A percentile compares a stretch with the other conserved stretches of the same genome.
Evolutionary conservation across 2,113 vertebrate species (phyloP).

Genomic region (Apeltes quadracus): DNA sequence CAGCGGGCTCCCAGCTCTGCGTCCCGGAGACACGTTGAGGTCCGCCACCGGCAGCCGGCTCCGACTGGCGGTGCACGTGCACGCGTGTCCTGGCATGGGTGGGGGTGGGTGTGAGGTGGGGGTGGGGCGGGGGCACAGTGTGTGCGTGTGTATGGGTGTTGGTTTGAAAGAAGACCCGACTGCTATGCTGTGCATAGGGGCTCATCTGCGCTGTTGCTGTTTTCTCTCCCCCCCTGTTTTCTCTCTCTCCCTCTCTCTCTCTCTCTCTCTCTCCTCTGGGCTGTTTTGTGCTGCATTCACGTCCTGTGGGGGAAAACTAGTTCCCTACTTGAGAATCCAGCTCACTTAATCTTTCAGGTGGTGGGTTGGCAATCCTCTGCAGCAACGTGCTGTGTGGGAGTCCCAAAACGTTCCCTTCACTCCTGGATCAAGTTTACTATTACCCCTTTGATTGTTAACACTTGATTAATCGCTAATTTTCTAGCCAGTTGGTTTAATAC

Average conservation of each 20-base stretch:
- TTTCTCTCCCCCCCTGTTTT: conserved; percentile 18
- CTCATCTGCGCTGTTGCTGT: conserved; percentile 51
- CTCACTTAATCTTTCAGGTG: conserved; percentile 18
- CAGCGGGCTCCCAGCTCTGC: conserved; percentile 36
- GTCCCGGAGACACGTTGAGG: conserved; percentile 36
- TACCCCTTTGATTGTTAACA: not conserved
- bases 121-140: conserved; percentile 28
- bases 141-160: conserved; percentile 36
- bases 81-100: conserved; percentile 54
- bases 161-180: conserved; percentile 50
- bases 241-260: conserved; percentile 14
- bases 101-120: conserved; percentile 31
- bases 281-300: conserved; percentile 65
- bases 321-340: conserved; percentile 14
- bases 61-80: conserved; percentile 54
- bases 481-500: no score
- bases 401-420: not conserved
- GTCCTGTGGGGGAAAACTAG: conserved; percentile 50
- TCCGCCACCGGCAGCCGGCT: conserved; percentile 39
- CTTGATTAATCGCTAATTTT: not conserved
- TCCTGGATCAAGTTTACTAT: not conserved
- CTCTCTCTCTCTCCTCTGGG: conserved; percentile 3
- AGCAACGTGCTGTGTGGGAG: conserved; percentile 2
- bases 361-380: not conserved
- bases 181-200: conserved; percentile 61